These are phyloP conservation scores for Calidris pygmaea DNA, from an alignment of 2,113 vertebrate genomes.

Conservation along the genomic window DNA sequence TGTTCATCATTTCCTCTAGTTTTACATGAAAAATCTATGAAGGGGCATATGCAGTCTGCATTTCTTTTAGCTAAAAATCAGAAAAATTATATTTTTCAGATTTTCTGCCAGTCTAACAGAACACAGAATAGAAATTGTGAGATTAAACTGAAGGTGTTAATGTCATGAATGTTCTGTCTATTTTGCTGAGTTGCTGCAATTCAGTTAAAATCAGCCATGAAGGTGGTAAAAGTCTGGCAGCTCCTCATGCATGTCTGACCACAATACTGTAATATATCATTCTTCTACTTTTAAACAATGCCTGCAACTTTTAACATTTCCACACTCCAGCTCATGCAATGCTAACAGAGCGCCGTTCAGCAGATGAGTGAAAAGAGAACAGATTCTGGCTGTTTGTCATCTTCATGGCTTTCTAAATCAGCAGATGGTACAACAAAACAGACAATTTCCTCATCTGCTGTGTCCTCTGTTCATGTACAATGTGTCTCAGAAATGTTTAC, in stretches of 20 bases:
- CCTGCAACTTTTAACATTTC: constrained; percentile 4
- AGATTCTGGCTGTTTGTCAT: constrained; percentile 55
- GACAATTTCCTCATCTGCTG: constrained; percentile 48
- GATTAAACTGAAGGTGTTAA: neutral
- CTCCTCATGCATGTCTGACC: neutral
- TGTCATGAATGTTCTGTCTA: neutral
- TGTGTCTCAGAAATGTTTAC: constrained; percentile 32
- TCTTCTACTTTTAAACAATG: constrained; percentile 20
- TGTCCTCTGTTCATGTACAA: constrained; percentile 10
- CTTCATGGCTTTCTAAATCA: constrained; percentile 42
- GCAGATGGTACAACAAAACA: constrained; percentile 68
- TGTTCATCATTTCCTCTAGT: neutral
- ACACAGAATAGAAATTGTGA: neutral
- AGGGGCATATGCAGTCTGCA: neutral
- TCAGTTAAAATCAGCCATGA: constrained; percentile 5
- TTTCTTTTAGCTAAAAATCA: neutral
- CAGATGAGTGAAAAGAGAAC: constrained; percentile 44
- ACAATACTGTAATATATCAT: constrained; percentile 1
- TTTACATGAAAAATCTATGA: neutral
- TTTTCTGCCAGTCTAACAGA: neutral
- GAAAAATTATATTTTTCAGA: neutral
- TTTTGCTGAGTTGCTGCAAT: neutral
- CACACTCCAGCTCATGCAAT: constrained; percentile 16
- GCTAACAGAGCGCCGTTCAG: neutral
- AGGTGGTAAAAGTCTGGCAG: constrained; percentile 4